Evolutionary conservation across 2,113 vertebrate species (phyloP).

Genomic region (Bos taurus): ARS-UCD2.0 NC_037344.1:66839001-66839500

Average conservation of each 20-base stretch:
- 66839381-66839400: slow-evolving; percentile 80
- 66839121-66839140: no score
- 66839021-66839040: slow-evolving; percentile 78
- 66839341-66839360: slow-evolving; percentile 87
- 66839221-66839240: background rate
- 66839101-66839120: no score
- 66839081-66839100: background rate
- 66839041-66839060: slow-evolving; percentile 79
- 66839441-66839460: slow-evolving; percentile 85
- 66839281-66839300: slow-evolving; percentile 48
- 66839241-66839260: background rate
- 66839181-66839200: no score
- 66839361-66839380: slow-evolving; percentile 85
- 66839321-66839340: slow-evolving; percentile 84
- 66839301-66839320: slow-evolving; percentile 82
- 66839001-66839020: slow-evolving; percentile 76
- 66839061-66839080: slow-evolving; percentile 76
- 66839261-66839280: background rate
- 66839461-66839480: slow-evolving; percentile 81
- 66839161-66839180: no score
- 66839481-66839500: slow-evolving; percentile 79
- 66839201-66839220: rapidly evolving
- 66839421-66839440: slow-evolving; percentile 81
- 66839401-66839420: slow-evolving; percentile 86
- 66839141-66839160: background rate